Evolutionary conservation across 2,888 invertebrate species (phyloP), one percentile per base, ranked within the genome.

Genomic region (Malthinus seriepunctatus): DNA sequence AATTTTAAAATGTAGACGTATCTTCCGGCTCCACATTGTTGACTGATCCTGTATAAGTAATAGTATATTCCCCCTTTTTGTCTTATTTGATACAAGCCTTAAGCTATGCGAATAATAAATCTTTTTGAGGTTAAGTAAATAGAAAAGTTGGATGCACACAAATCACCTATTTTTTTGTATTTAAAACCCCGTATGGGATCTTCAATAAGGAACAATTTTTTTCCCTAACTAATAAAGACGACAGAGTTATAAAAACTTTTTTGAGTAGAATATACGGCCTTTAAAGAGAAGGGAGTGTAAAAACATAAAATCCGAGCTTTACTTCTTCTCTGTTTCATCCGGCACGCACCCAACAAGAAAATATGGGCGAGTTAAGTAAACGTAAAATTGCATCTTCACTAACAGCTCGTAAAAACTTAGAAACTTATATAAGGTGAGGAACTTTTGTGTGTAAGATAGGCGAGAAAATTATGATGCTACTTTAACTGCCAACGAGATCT

Each of bases 381-480:
- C 64, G 65, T 63, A 64, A 65, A 65, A 65, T 65, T 67, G 63
- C 67, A 67, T 65, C 63, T 67, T 59, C 54, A 64, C 64, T 60
- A 63, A 61, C 65, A 65, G 63, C 65, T 64, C 63, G 62, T 67
- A 67, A 67, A 65, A 67, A 64, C 56, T n/a, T 67, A 67, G 65
- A 65, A 67, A 64, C 23, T 61, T 61, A 61, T 23, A 23, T 61
- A 61, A 56, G 60, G 56, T 61, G 55, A 48, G 51, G 46, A 58
- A 58, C 53, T 58, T 58, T 49, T 52, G 44, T 31, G 46, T 23
- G 23, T 23, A 23, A 23, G 58, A 58, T 58, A 50, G 49, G 50
- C 2, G 23, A 50, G 49, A 32, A 48, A 55, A 57, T 57, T 51
- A 57, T 57, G 51, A 51, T 39, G 52, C 48, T n/a, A 14, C 51